Conservation (phyloP, 64 coral and sea anemone genomes). For the Platygyra sinensis region DNA sequence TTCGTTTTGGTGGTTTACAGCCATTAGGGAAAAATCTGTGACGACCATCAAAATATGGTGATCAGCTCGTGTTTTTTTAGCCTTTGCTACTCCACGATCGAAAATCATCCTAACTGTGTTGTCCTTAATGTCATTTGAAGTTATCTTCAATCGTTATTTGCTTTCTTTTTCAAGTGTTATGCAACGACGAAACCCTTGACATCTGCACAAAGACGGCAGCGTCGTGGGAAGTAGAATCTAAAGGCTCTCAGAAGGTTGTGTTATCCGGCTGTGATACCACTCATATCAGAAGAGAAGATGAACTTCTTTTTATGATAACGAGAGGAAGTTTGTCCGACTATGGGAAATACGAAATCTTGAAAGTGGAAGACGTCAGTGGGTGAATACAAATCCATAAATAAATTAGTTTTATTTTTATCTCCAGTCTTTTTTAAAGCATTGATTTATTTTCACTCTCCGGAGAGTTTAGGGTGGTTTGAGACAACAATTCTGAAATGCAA, state of each 20-base stretch:
- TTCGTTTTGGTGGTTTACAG: no score
- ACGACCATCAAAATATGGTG: no score
- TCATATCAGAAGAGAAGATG: neutral
- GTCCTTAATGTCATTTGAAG: no score
- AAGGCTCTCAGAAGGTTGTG: neutral
- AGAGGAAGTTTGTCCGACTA: neutral
- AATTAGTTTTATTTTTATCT: neutral
- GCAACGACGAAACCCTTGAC: neutral
- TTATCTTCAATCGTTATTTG: neutral
- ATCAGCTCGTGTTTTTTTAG: no score
- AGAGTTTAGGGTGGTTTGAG: no score
- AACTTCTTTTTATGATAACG: slow-evolving; percentile 42
- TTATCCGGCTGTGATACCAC: slow-evolving; percentile 10
- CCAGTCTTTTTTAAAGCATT: no score
- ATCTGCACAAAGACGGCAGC: neutral
- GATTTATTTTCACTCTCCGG: no score
- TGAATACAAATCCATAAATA: neutral
- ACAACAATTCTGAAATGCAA: no score
- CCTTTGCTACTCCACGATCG: no score
- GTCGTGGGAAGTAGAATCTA: neutral
- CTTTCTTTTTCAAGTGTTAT: neutral
- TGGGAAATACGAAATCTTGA: slow-evolving; percentile 58
- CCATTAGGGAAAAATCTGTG: no score
- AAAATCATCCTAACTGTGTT: no score
- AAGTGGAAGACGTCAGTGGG: slow-evolving; percentile 2